Base-by-base conservation (phyloP, 2,113 vertebrate species). In the Centropus unirufus region DNA sequence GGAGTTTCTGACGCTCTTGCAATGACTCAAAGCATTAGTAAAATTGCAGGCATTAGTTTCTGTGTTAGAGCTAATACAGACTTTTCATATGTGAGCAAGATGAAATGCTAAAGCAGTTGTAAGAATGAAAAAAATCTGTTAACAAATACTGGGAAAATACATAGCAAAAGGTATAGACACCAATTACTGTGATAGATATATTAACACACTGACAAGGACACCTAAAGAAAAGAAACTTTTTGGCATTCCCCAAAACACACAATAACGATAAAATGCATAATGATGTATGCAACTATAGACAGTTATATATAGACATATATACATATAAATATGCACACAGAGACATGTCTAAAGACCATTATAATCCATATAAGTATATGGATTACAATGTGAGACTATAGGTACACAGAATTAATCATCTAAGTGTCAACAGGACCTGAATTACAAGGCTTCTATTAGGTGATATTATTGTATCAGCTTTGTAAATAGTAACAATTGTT, bases 21-120 rank as follows among this genome's bases (percentile, higher is more conserved):
- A 40, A 57, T 75, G 83, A 91, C 86, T 95, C 64, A 91, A 54
- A 57, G 54, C 59, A 93, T 68, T 96, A 76, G 81, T 55, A 66
- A 87, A 91, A 95, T 15, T 66, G 90, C 74, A 85, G 72, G 39
- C 13, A 72, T 83, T 57, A 68, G 20, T 74, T 91, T 85, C 47
- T 34, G 72, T 75, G 40, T 81, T 72, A 52, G 39, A 70, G 75
- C 73, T 87, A 49, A 82, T n/a, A 40, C 47, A 75, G 49, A 66
- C 17, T 72, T 75, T 34, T 63, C 59, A 27, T 70, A 11, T 8
- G 32, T 64, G 34, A 85, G 63, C 40, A 72, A 80, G 46, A 77
- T 13, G 76, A 87, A 91, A 90, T 62, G 69, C 30, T 79, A 81
- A 70, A 42, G 22, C 32, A 78, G 39, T 47, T 26, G 36, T 23